These are phyloP conservation scores for Channa maculata DNA, from an alignment of 2,113 vertebrate genomes.

Conservation along the genomic window DNA sequence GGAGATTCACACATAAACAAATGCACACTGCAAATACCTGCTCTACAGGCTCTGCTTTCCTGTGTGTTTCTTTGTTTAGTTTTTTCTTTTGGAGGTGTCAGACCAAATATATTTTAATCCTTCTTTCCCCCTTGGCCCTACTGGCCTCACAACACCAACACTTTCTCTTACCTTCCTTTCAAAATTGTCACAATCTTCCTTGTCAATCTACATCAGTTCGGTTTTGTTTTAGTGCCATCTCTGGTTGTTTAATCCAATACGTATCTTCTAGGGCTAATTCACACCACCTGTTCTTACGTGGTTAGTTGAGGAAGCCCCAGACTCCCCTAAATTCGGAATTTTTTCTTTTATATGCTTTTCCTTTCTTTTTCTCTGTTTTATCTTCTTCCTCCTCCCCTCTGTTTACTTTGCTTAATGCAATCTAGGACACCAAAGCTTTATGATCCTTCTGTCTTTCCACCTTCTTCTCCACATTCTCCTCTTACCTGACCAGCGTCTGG, in stretches of 20 bases:
- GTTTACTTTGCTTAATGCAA: conserved; percentile 1
- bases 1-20: background rate
- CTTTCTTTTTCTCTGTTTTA: background rate
- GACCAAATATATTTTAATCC: conserved; percentile 36
- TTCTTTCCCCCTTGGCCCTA: background rate
- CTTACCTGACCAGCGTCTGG: conserved; percentile 86
- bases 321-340: background rate
- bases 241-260: conserved; percentile 17
- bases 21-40: conserved; percentile 51
- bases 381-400: conserved; percentile 7
- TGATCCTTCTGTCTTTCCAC: background rate
- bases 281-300: background rate
- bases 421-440: background rate
- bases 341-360: too few species aligned
- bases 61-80: conserved; percentile 8
- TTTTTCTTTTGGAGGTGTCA: conserved; percentile 30
- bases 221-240: conserved; percentile 37
- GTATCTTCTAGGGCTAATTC: conserved; percentile 25
- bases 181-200: conserved; percentile 5
- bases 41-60: conserved; percentile 58
- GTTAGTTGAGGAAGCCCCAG: conserved; percentile 10
- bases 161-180: background rate
- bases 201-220: background rate
- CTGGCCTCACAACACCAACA: conserved; percentile 9
- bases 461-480: conserved; percentile 2